These are phyloP conservation scores for Bugula neritina DNA, from an alignment of 2,888 invertebrate genomes.

Conservation along the genomic window DNA sequence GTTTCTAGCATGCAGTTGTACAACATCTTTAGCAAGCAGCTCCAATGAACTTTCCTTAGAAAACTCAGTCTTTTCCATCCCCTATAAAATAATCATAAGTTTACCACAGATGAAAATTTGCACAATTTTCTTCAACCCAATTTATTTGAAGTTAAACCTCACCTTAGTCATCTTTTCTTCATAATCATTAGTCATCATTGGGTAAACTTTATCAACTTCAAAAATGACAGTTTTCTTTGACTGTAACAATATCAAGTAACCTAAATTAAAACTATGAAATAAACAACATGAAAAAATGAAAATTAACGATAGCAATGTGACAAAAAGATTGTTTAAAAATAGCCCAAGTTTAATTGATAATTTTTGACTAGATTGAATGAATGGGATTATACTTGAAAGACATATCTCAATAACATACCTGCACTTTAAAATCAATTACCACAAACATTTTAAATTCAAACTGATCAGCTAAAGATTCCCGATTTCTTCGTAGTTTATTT, in stretches of 20 bases:
- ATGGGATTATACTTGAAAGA: too few species aligned
- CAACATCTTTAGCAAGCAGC: constrained; percentile 49
- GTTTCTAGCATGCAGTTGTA: constrained; percentile 49
- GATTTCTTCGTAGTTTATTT: constrained; percentile 46
- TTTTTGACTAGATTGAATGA: too few species aligned
- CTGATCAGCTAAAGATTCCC: constrained; percentile 51
- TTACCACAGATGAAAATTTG: too few species aligned
- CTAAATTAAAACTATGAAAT: too few species aligned
- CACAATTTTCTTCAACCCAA: too few species aligned
- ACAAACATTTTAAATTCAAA: constrained; percentile 52
- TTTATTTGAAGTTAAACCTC: background rate
- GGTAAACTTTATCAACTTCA: constrained; percentile 48
- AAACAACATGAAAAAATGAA: too few species aligned
- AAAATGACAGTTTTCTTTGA: constrained; percentile 38
- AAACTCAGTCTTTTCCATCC: constrained; percentile 45
- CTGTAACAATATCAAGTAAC: background rate
- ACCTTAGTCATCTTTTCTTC: constrained; percentile 46
- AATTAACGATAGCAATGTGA: too few species aligned
- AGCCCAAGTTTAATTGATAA: too few species aligned
- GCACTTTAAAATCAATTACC: constrained; percentile 50
- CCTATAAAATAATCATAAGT: too few species aligned
- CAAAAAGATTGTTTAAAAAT: too few species aligned
- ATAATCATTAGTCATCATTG: constrained; percentile 53
- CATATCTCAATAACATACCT: too few species aligned
- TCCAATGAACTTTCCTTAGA: constrained; percentile 47